A percentile compares a stretch with the other conserved stretches of the same genome.
Conservation (phyloP, 92 coral and sea anemone genomes). For the Plumapathes pennacea region DNA sequence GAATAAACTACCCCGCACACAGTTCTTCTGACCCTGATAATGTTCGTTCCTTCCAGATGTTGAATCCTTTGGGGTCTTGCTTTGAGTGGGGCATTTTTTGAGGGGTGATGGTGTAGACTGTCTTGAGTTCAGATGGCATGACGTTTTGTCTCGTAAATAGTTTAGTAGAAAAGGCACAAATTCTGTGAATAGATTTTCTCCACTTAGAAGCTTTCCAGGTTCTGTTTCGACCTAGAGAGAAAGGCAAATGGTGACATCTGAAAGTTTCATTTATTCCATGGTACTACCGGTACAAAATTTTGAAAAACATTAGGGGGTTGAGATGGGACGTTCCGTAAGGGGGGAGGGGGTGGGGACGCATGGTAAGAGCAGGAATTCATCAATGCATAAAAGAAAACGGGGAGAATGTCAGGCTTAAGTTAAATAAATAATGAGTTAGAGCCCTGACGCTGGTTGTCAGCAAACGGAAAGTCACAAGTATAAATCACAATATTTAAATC, state of each 20-base stretch:
- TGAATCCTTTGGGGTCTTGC: conserved; percentile 22
- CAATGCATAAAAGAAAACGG: no score
- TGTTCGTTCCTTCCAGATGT: conserved; percentile 4
- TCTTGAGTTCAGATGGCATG: conserved; percentile 71
- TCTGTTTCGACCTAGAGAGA: background rate
- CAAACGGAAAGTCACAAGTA: no score
- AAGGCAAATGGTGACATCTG: background rate
- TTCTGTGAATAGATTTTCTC: conserved; percentile 35
- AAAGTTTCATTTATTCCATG: conserved; percentile 4
- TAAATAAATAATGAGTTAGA: no score
- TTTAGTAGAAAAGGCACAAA: conserved; percentile 88
- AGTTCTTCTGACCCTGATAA: conserved; percentile 29
- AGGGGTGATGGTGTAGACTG: conserved; percentile 75
- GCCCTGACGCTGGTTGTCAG: no score
- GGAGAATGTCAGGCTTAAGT: no score
- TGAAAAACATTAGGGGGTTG: no score
- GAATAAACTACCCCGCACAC: conserved; percentile 63
- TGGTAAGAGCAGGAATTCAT: no score
- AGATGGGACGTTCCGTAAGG: no score
- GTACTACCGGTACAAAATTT: conserved; percentile 7
- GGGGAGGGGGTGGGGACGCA: no score
- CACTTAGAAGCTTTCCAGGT: background rate
- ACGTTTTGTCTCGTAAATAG: conserved; percentile 82
- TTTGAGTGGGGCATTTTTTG: conserved; percentile 44
- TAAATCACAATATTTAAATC: no score